Conservation (phyloP, 2,888 invertebrate genomes). For the Heliothis peltigera region DNA sequence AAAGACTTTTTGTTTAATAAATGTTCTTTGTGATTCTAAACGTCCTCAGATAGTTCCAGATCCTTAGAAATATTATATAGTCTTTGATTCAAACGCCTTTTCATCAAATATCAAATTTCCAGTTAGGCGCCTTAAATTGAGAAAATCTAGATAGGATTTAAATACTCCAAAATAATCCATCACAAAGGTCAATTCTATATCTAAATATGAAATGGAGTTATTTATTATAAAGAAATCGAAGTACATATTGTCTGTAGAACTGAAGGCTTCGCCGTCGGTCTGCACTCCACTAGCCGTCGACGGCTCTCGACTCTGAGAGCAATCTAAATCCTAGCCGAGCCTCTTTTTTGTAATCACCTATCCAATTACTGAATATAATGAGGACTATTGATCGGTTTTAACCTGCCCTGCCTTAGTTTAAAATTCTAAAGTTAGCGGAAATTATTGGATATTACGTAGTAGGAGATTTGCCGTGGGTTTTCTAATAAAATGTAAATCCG, state of each 20-base stretch:
- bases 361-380: slow-evolving; percentile 58
- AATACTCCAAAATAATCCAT: background rate
- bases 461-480: slow-evolving; percentile 4
- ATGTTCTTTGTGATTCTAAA: background rate
- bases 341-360: slow-evolving; percentile 56
- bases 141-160: too few species aligned
- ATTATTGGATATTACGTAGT: slow-evolving; percentile 5
- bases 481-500: slow-evolving; percentile 4
- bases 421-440: slow-evolving; percentile 21
- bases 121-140: too few species aligned
- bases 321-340: slow-evolving; percentile 29
- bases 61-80: background rate
- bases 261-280: slow-evolving; percentile 14
- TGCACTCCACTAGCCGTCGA: slow-evolving; percentile 28
- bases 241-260: slow-evolving; percentile 2
- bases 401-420: slow-evolving; percentile 9
- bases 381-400: slow-evolving; percentile 21
- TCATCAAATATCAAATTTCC: too few species aligned
- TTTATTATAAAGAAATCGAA: slow-evolving; percentile 16
- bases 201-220: background rate
- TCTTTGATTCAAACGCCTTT: too few species aligned
- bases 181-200: too few species aligned
- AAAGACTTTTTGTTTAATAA: background rate
- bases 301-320: slow-evolving; percentile 27
- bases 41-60: background rate